Conservation (phyloP, 1,140 invertebrate genomes). For the Scaptomyza montana region DNA sequence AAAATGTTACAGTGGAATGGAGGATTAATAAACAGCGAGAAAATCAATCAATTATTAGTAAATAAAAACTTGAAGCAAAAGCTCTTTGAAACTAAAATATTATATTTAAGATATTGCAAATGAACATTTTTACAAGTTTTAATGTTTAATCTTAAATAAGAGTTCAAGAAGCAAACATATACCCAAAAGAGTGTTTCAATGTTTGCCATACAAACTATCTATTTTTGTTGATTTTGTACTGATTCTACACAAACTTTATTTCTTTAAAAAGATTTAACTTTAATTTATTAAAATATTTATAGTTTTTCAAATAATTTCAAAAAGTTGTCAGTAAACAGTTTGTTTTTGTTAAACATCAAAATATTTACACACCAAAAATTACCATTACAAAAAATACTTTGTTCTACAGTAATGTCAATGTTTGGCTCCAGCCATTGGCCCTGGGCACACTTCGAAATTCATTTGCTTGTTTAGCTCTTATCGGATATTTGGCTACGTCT, state of each 20-base stretch:
- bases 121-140: no score
- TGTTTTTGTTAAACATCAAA: not conserved
- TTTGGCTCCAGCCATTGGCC: conserved; percentile 9
- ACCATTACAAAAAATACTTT: not conserved
- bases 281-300: not conserved
- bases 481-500: conserved; percentile 60
- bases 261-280: no score
- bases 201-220: no score
- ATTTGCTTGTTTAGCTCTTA: conserved; percentile 75
- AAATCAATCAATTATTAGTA: conserved; percentile 7
- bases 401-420: conserved; percentile 23
- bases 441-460: conserved; percentile 48
- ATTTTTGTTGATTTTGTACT: no score
- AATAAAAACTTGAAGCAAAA: not conserved
- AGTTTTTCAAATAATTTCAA: not conserved
- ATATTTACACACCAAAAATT: not conserved
- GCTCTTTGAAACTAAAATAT: no score
- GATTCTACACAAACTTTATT: no score
- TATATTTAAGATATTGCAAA: no score
- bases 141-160: no score
- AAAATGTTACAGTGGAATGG: conserved; percentile 49
- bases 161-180: no score
- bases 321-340: not conserved
- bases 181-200: no score
- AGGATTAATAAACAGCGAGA: conserved; percentile 23